Conservation (phyloP, 2,888 invertebrate genomes). For the Halictus ligatus region DNA sequence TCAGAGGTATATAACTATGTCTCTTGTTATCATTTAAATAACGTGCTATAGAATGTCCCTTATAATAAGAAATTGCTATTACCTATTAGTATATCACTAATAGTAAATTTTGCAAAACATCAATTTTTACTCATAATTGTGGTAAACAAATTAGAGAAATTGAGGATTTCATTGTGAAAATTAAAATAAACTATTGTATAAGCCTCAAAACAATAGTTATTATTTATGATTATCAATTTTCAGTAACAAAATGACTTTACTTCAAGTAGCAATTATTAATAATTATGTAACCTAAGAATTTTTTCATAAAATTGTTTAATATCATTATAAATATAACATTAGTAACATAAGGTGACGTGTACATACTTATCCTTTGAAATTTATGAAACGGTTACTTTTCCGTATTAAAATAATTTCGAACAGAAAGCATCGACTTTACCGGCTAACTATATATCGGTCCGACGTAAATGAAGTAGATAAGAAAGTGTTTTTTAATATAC, state of each 20-base stretch:
- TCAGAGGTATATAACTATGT: background rate
- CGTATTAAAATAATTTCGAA: background rate
- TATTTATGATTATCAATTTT: conserved; percentile 1
- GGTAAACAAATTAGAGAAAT: background rate
- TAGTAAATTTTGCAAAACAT: background rate
- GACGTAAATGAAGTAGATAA: conserved; percentile 18
- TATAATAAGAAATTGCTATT: conserved; percentile 5
- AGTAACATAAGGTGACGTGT: background rate
- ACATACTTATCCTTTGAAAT: background rate
- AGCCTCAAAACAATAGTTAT: conserved; percentile 7
- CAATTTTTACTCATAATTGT: background rate
- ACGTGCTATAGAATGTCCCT: conserved; percentile 6
- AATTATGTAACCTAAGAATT: conserved; percentile 4
- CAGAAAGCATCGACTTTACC: background rate
- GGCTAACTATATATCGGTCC: background rate
- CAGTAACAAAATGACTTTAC: background rate
- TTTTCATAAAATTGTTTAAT: background rate
- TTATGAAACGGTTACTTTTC: background rate
- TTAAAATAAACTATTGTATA: conserved; percentile 14
- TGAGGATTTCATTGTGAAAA: background rate
- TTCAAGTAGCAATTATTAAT: background rate
- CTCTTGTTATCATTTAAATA: conserved; percentile 13
- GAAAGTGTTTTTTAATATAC: background rate
- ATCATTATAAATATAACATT: background rate
- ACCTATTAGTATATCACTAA: conserved; percentile 7